Evolutionary conservation across 2,797 vertebrate genomes (phyloP).

Genomic region (Epinephelus awoara): DNA sequence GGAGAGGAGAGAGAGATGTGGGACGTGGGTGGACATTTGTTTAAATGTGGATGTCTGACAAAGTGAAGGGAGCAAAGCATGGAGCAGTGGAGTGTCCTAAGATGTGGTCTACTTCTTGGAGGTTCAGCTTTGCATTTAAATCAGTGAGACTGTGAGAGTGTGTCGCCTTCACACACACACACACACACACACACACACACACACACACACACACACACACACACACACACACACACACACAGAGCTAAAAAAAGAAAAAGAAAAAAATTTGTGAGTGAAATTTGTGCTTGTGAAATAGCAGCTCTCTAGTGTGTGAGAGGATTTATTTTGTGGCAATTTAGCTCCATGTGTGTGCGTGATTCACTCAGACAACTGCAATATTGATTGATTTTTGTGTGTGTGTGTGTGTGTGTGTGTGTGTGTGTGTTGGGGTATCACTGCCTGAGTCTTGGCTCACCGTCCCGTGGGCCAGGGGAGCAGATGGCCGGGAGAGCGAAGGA

Average conservation of each 20-base stretch:
- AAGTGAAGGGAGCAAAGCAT: constrained; percentile 32
- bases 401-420: constrained; percentile 32
- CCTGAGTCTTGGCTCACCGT: constrained; percentile 80
- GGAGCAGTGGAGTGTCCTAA: constrained; percentile 36
- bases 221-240: constrained; percentile 30
- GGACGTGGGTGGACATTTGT: constrained; percentile 1
- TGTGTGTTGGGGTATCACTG: constrained; percentile 64
- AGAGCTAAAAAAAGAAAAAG: background rate
- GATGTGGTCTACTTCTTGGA: constrained; percentile 45
- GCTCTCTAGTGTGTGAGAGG: constrained; percentile 8
- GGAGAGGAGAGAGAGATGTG: background rate
- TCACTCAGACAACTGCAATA: constrained; percentile 67
- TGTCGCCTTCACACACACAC: constrained; percentile 19
- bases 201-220: constrained; percentile 27
- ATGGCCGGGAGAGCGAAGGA: constrained; percentile 83
- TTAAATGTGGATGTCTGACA: constrained; percentile 32
- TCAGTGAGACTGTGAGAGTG: constrained; percentile 20
- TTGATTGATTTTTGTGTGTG: constrained; percentile 70
- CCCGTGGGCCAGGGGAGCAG: constrained; percentile 88
- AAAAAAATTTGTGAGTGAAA: constrained; percentile 24
- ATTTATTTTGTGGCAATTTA: constrained; percentile 55
- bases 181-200: constrained; percentile 26
- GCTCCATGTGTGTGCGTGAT: constrained; percentile 28
- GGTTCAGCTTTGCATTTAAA: constrained; percentile 52
- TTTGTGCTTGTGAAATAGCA: constrained; percentile 26